Base-by-base conservation (phyloP, 1,140 invertebrate species). In the Phymorhynchus buccinoides region DNA sequence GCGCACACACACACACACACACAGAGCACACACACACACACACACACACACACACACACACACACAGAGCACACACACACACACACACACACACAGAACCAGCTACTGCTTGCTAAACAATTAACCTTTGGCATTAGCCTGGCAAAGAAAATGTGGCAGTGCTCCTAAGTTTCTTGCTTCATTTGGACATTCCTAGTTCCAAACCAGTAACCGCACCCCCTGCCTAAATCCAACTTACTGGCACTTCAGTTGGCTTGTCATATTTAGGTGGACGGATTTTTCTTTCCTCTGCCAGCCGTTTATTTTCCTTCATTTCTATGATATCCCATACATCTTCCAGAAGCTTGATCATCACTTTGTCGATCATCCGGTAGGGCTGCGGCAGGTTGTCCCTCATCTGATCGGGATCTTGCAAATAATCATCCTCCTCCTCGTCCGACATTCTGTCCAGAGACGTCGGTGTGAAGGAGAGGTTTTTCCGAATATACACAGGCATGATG, bases 321-420 rank as follows among this genome's bases (percentile, higher is more conserved):
- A 89, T 86, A 39, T 90, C 88, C 91, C 91, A 93, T 30, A 87
- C 89, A 35, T 89, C 88, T 79, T 92, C 91, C 62, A 92, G 79
- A 62, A 92, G 68, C 37, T 87, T 80, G n/a, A 44, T 84, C 16
- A 93, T 56, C 77, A 92, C 86, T 88, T 91, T 92, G 80, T 92
- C 89, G 56, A 93, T 89, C 89, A 92, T 91, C 12, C 92, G 90
- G 87, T 92, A 93, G 1, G 92, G 92, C 80, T 92, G 91, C 68
- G 92, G 92, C 27, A 93, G 78, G n/a, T 39, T 44, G 83, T 92
- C 92, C 39, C 88, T 85, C 27, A 91, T 48, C 68, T 91, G 89
- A 56, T 92, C 91, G n/a, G 92, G 92, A 77, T 93, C 92, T 56
- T 87, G 87, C 7, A 92, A 77, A 85, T 89, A 92, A 84, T 93